Base-by-base conservation (phyloP, 2,888 invertebrate genomes). In the Drosophila mercatorum region DNA sequence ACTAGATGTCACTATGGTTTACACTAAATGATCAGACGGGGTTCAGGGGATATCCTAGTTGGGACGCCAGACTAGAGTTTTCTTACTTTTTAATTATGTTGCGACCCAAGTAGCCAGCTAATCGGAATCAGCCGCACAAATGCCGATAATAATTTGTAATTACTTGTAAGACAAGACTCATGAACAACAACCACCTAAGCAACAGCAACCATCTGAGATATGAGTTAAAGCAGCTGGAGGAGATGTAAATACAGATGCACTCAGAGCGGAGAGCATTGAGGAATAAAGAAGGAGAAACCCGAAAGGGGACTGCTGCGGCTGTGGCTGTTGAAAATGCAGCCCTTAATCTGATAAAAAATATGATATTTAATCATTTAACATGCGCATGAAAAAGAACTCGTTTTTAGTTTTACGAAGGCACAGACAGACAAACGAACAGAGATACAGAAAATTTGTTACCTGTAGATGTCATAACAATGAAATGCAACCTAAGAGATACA, bases 401-500 rank as follows among this genome's bases (percentile, higher is more conserved):
- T 83, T 81, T 82, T 68, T 47, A 51, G 36, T 40, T 77, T 80
- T 63, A 60, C 55, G 47, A 46, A 59, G 52, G 58, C 55, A 52
- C 60, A 67, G 81, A 70, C 58, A 68, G 49, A 47, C 38, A 8
- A 38, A n/a, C 59, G 40, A 51, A 43, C 38, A 60, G 64, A 77
- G 62, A 72, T 59, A 75, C 67, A 70, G 43, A 81, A 81, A 83
- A 83, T 85, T 85, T 85, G 89, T 89, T 87, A 87, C 86, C 86
- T 86, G 84, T 73, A 85, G 81, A 89, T 87, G 86, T 89, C 86
- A 87, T 87, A 87, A 87, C 86, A 87, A 87, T 87, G 89, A 87
- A 88, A 88, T 85, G 86, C 86, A 88, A 75, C 89, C 76, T 64
- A 78, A 77, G 52, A 79, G 80, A 83, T 83, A 85, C 89, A 85